phyloP scores from a whole-genome alignment of 2,113 vertebrate species.

The Morone saxatilis region DNA sequence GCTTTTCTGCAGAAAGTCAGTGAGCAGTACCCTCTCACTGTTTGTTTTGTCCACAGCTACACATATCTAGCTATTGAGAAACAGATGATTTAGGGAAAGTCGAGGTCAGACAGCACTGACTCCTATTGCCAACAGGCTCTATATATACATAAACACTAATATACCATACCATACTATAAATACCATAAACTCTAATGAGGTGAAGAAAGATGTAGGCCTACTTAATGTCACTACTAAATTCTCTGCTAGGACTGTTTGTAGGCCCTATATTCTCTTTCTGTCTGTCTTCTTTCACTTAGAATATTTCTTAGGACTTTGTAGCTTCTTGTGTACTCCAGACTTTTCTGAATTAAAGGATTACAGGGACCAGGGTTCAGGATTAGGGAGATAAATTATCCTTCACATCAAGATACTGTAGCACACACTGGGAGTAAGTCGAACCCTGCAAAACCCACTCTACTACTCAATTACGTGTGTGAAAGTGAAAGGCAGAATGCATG shows the following conservation, averaged over 20 bases:
- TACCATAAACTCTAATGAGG: constrained; percentile 33
- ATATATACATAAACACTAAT: constrained; percentile 2
- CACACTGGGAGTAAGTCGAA: constrained; percentile 32
- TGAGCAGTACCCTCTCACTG: constrained; percentile 22
- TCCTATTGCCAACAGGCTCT: constrained; percentile 19
- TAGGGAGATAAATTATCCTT: constrained; percentile 47
- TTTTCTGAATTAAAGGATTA: constrained; percentile 47
- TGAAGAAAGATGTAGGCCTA: constrained; percentile 11
- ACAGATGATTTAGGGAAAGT: constrained; percentile 10
- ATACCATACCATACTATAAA: constrained; percentile 14
- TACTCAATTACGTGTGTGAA: constrained; percentile 24
- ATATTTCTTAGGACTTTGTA: neutral
- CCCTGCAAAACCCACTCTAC: constrained; percentile 7
- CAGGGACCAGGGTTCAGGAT: constrained; percentile 42
- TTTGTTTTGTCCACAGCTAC: constrained; percentile 19
- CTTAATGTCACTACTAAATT: neutral
- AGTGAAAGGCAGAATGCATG: neutral
- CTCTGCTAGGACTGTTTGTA: neutral
- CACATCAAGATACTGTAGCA: constrained; percentile 16
- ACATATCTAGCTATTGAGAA: neutral
- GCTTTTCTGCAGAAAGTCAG: constrained; percentile 12
- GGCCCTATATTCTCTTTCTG: neutral
- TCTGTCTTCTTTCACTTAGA: neutral
- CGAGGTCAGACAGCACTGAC: neutral
- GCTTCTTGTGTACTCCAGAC: constrained; percentile 14